Base-by-base conservation (phyloP, 2,888 invertebrate genomes). In the Brachyopa scutellaris region DNA sequence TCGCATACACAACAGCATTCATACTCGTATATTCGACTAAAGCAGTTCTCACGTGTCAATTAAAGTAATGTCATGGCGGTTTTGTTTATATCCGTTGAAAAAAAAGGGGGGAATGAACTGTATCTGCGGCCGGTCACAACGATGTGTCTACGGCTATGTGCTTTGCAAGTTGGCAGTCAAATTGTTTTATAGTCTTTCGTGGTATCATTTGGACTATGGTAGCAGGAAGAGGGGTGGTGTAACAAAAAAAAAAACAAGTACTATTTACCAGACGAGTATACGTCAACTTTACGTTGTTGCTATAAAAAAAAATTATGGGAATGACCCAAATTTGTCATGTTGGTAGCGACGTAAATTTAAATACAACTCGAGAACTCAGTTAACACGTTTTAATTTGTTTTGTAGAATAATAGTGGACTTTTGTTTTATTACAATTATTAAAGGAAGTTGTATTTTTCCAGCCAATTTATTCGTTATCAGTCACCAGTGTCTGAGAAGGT, bases 1-100 rank as follows among this genome's bases (percentile, higher is more conserved):
- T 40, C n/a, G 8, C 9, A 26, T 13, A 13, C 17, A 45, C 29
- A 29, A 29, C n/a, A n/a, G n/a, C n/a, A n/a, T n/a, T n/a, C n/a
- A n/a, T n/a, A n/a, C n/a, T n/a, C n/a, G n/a, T n/a, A n/a, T n/a
- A n/a, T n/a, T n/a, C n/a, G n/a, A n/a, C n/a, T n/a, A n/a, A 21
- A 45, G 42, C 62, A 38, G 55, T 53, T 77, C 55, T 77, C 69
- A 69, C 61, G 76, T 77, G 69, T 69, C 69, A 77, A 62, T 55
- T 77, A 69, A 62, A 55, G 55, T 69, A 66, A 72, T 78, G 64
- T 72, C 64, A 78, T 66, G 72, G 78, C 19, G 69, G 69, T 62
- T 69, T 61, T 38, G 62, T 77, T 77, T 55, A 69, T 62, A 77
- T 77, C 59, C 64, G 78, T 31, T 59, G 36, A 59, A 66, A 19